phyloP scores from a whole-genome alignment of 2,113 vertebrate species.

The Cichladusa arquata region DNA sequence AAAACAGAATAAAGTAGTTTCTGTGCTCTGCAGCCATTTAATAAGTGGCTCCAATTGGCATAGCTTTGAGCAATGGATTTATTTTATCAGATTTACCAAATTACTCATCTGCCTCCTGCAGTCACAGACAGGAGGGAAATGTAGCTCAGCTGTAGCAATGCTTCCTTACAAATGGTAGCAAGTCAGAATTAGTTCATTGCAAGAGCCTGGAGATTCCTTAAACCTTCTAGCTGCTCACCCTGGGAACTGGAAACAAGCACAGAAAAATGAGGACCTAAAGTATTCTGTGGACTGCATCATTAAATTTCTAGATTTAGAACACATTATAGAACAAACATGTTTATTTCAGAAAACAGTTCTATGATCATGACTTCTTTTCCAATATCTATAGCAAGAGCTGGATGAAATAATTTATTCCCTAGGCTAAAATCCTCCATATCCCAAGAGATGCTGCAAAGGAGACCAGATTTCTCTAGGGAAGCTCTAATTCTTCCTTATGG shows the following conservation, averaged over 20 bases:
- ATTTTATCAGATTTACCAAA: not conserved
- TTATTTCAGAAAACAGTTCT: not conserved
- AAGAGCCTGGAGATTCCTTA: not conserved
- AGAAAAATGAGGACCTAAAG: not conserved
- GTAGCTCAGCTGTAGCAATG: not conserved
- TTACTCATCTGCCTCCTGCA: not conserved
- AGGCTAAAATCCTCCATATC: not conserved
- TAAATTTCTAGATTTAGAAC: not conserved
- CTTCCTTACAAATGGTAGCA: not conserved
- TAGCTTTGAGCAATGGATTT: not conserved
- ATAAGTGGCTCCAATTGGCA: not conserved
- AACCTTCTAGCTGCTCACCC: not conserved
- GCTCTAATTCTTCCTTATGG: not conserved
- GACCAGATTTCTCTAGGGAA: not conserved
- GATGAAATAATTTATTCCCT: not conserved
- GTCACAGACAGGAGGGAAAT: not conserved
- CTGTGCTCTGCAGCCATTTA: not conserved
- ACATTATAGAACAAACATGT: not conserved
- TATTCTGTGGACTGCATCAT: not conserved
- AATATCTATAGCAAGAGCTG: not conserved
- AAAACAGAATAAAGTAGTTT: not conserved
- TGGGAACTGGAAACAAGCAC: not conserved
- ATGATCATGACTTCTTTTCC: not conserved
- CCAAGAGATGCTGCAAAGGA: not conserved
- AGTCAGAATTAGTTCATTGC: not conserved